A percentile compares a stretch with the other conserved stretches of the same genome.
Evolutionary conservation across 2,888 invertebrate genomes (phyloP).

Genomic region (Pseudolycoriella hygida): DNA sequence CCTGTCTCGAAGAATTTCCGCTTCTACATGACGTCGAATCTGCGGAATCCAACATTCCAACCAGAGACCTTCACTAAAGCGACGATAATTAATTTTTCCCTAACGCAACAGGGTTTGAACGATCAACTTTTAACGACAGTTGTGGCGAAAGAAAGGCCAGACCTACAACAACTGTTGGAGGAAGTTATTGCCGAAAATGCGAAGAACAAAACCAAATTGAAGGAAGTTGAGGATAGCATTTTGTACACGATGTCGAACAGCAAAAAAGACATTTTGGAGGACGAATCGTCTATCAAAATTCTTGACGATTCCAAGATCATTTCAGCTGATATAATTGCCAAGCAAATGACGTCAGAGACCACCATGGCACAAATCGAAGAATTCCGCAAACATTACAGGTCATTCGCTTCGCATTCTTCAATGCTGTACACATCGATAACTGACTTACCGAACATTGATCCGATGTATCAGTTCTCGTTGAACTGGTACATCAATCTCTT

Average conservation of each 20-base stretch:
- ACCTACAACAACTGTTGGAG: conserved; percentile 68
- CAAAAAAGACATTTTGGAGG: conserved; percentile 79
- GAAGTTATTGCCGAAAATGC: conserved; percentile 63
- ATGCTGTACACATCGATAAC: conserved; percentile 76
- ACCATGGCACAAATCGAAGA: conserved; percentile 70
- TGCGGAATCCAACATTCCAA: conserved; percentile 75
- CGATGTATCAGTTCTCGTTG: conserved; percentile 80
- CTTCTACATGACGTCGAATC: conserved; percentile 72
- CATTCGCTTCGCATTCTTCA: conserved; percentile 72
- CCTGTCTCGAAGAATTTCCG: conserved; percentile 63
- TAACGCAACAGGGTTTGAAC: conserved; percentile 53
- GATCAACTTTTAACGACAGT: conserved; percentile 77
- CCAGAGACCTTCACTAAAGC: conserved; percentile 79
- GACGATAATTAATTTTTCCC: conserved; percentile 74
- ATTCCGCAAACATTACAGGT: conserved; percentile 63
- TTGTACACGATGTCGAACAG: conserved; percentile 63
- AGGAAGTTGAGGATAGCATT: conserved; percentile 78
- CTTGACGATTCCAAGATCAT: conserved; percentile 70
- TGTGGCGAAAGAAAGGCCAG: conserved; percentile 76
- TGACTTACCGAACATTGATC: conserved; percentile 74
- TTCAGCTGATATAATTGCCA: conserved; percentile 64
- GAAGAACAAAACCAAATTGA: conserved; percentile 60
- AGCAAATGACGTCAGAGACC: conserved; percentile 66
- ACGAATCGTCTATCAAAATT: conserved; percentile 75
- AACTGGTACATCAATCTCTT: conserved; percentile 75